phyloP scores from a whole-genome alignment of 2,113 vertebrate genomes.

The Glaucidium brasilianum region DNA sequence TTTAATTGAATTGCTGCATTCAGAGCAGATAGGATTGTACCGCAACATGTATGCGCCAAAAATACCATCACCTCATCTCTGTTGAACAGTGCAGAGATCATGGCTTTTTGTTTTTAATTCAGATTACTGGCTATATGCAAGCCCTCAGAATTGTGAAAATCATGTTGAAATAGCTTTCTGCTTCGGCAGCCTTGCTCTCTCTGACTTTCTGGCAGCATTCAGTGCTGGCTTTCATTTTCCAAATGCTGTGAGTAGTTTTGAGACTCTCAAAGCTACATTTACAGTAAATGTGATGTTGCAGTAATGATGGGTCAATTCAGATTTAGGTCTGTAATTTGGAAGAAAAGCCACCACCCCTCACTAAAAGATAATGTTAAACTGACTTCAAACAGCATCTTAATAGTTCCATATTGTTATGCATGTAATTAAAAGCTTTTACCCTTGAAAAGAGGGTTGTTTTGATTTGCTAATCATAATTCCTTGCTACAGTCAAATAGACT shows the following conservation, averaged over 20 bases:
- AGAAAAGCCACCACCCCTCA: not conserved
- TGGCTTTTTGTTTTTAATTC: not conserved
- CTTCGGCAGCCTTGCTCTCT: not conserved
- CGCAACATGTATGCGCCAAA: not conserved
- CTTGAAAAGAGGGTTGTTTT: slow-evolving; percentile 3
- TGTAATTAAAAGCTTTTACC: slow-evolving; percentile 63
- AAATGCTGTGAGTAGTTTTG: slow-evolving; percentile 16
- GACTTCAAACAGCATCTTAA: slow-evolving; percentile 30
- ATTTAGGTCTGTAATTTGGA: slow-evolving; percentile 28
- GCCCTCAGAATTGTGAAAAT: not conserved
- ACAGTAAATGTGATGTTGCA: slow-evolving; percentile 37
- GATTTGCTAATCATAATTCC: slow-evolving; percentile 13
- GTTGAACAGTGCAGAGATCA: not conserved
- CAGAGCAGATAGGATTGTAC: not conserved
- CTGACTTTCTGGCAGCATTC: slow-evolving; percentile 14
- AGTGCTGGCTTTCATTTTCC: slow-evolving; percentile 36
- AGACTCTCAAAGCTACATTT: slow-evolving; percentile 42
- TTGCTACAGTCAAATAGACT: slow-evolving; percentile 33
- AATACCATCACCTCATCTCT: not conserved
- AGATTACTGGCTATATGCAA: not conserved
- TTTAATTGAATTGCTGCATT: not conserved
- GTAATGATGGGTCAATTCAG: slow-evolving; percentile 54
- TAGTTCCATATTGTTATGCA: not conserved
- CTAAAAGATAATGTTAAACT: slow-evolving; percentile 1
- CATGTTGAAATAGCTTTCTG: not conserved